Evolutionary conservation across 1,140 invertebrate species (phyloP).

Genomic region (Drosophila nasuta): DNA sequence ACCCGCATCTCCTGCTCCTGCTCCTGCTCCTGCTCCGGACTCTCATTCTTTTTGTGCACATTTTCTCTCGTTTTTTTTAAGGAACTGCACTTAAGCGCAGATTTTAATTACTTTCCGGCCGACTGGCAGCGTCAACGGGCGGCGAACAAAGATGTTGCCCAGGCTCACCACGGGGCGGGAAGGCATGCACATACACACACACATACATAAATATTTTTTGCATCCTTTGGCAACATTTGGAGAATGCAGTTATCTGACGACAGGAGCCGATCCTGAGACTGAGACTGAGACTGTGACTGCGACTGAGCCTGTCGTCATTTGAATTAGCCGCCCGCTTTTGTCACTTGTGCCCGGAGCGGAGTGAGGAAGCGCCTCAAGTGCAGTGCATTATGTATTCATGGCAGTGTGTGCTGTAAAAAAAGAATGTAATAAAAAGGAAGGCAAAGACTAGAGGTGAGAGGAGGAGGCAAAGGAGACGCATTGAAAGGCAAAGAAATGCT

Average conservation of each 20-base stretch:
- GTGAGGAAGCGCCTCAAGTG: conserved; percentile 66
- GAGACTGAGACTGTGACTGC: conserved; percentile 12
- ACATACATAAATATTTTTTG: not conserved
- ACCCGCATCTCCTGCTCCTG: not conserved
- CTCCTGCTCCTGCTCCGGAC: not conserved
- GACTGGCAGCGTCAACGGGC: conserved; percentile 69
- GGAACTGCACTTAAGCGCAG: conserved; percentile 80
- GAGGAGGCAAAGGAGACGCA: conserved; percentile 37
- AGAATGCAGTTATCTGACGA: conserved; percentile 78
- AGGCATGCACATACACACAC: not conserved
- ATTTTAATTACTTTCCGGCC: conserved; percentile 83
- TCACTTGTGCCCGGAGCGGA: conserved; percentile 23
- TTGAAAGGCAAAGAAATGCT: conserved; percentile 65
- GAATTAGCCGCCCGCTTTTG: conserved; percentile 75
- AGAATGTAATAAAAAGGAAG: conserved; percentile 34
- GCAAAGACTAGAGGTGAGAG: conserved; percentile 8
- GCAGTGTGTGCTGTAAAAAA: conserved; percentile 45
- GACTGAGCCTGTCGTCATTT: conserved; percentile 56
- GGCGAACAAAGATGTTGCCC: conserved; percentile 49
- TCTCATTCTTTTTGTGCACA: conserved; percentile 7
- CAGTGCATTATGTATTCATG: conserved; percentile 81
- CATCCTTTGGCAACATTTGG: conserved; percentile 71
- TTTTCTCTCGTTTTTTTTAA: conserved; percentile 35
- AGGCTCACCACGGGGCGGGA: not conserved
- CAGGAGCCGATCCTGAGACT: conserved; percentile 17